Percentiles rank a stretch among this genome's conserved stretches.
These are phyloP conservation scores for Babylonia areolata DNA, from an alignment of 1,140 invertebrate genomes.

Conservation along the genomic window DNA sequence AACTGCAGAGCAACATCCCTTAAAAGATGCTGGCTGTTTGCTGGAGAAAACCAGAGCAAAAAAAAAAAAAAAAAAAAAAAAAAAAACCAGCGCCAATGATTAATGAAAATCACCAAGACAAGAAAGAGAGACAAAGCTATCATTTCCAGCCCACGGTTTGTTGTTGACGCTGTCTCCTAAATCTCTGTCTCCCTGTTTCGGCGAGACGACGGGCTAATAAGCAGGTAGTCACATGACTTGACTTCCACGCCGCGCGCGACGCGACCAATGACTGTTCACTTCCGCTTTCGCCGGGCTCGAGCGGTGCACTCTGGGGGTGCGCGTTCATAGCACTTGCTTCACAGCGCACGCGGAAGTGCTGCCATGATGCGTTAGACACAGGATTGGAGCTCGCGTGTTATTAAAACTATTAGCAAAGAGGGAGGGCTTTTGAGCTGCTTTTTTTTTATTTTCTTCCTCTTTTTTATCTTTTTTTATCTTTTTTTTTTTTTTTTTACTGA, in stretches of 20 bases:
- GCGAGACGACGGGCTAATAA: slow-evolving; percentile 34
- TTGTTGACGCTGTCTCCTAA: slow-evolving; percentile 36
- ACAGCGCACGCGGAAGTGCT: slow-evolving; percentile 28
- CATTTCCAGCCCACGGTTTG: slow-evolving; percentile 23
- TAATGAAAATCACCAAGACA: slow-evolving; percentile 9
- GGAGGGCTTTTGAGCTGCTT: too few species aligned
- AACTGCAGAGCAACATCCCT: too few species aligned
- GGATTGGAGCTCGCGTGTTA: neutral
- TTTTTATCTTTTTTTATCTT: too few species aligned
- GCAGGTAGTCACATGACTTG: slow-evolving; percentile 32
- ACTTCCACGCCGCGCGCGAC: slow-evolving; percentile 32
- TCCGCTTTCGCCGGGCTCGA: slow-evolving; percentile 34
- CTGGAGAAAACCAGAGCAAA: too few species aligned
- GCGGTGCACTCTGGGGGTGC: slow-evolving; percentile 32
- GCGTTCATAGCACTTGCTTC: slow-evolving; percentile 29
- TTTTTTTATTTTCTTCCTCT: too few species aligned
- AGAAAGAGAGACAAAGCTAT: slow-evolving; percentile 36
- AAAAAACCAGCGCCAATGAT: neutral
- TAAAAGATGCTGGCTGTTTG: too few species aligned
- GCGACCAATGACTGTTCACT: slow-evolving; percentile 41
- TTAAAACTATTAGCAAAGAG: slow-evolving; percentile 15
- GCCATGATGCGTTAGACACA: slow-evolving; percentile 34
- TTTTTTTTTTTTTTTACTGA: too few species aligned
- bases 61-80: too few species aligned
- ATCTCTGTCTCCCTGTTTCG: slow-evolving; percentile 33